phyloP scores from a whole-genome alignment of 1,140 invertebrate species.

The Holotrichia oblita region DNA sequence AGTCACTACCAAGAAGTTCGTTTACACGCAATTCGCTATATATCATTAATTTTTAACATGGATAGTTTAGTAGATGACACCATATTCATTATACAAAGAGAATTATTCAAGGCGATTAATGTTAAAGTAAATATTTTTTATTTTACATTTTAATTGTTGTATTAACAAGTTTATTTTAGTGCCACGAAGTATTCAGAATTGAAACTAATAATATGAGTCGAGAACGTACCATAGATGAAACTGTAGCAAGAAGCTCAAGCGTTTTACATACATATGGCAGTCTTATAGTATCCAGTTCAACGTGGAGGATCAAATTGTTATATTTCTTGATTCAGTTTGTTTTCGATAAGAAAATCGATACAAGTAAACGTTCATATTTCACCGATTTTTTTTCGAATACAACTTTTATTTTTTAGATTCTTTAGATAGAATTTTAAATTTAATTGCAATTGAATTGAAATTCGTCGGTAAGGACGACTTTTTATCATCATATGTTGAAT shows the following conservation, averaged over 20 bases:
- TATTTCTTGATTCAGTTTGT: slow-evolving; percentile 59
- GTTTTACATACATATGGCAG: slow-evolving; percentile 59
- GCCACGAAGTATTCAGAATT: slow-evolving; percentile 33
- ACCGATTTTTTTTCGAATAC: background rate
- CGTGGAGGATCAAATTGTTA: slow-evolving; percentile 60
- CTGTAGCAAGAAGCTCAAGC: slow-evolving; percentile 56
- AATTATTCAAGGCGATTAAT: slow-evolving; percentile 34
- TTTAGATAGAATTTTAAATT: slow-evolving; percentile 56
- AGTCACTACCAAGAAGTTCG: slow-evolving; percentile 60
- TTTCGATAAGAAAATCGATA: slow-evolving; percentile 57
- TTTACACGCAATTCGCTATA: slow-evolving; percentile 57
- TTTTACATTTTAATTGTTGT: background rate
- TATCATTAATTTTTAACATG: slow-evolving; percentile 57
- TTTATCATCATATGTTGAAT: slow-evolving; percentile 61
- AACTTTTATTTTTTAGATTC: slow-evolving; percentile 36
- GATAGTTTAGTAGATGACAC: slow-evolving; percentile 42
- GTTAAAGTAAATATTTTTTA: slow-evolving; percentile 43
- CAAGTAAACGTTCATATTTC: slow-evolving; percentile 11
- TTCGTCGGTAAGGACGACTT: slow-evolving; percentile 51
- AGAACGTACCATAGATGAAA: slow-evolving; percentile 59
- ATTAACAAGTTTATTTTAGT: slow-evolving; percentile 29
- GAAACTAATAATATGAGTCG: slow-evolving; percentile 26
- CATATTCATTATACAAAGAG: background rate
- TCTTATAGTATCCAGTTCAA: slow-evolving; percentile 59
- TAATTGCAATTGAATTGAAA: slow-evolving; percentile 48